Conservation (phyloP, 2,888 invertebrate species). For the Elysia crispata region DNA sequence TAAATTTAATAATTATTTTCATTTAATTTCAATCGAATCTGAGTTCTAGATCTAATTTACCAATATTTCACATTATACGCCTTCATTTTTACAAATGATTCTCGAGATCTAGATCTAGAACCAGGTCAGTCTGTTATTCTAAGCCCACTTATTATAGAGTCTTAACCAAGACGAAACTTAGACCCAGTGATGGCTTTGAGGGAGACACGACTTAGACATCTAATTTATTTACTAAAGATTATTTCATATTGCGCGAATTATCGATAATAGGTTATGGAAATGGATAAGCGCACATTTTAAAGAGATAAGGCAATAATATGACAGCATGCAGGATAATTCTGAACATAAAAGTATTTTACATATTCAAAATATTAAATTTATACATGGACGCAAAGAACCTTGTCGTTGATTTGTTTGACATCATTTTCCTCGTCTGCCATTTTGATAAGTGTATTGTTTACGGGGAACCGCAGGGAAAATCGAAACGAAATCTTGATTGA, state of each 20-base stretch:
- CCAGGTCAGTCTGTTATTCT: too few relatives aligned
- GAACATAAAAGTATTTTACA: neutral
- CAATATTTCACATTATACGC: too few relatives aligned
- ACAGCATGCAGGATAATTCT: neutral
- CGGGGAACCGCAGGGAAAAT: constrained; percentile 71
- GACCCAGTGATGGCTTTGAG: too few relatives aligned
- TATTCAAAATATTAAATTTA: neutral
- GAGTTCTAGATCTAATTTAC: too few relatives aligned
- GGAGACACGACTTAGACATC: neutral
- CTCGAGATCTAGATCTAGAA: too few relatives aligned
- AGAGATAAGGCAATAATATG: neutral
- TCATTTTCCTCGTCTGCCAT: constrained; percentile 64
- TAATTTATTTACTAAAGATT: neutral
- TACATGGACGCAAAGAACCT: constrained; percentile 52
- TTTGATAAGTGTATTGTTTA: constrained; percentile 44
- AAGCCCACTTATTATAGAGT: too few relatives aligned
- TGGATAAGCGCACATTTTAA: neutral
- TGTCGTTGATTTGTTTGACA: constrained; percentile 51
- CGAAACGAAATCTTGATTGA: constrained; percentile 55
- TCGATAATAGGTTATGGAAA: constrained; percentile 5
- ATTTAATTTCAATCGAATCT: too few relatives aligned
- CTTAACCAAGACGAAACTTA: too few relatives aligned
- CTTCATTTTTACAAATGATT: too few relatives aligned
- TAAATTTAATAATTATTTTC: too few relatives aligned
- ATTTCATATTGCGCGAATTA: constrained; percentile 1